phyloP scores from a whole-genome alignment of 2,888 invertebrate species.

The Zhengitettix transpicula region DNA sequence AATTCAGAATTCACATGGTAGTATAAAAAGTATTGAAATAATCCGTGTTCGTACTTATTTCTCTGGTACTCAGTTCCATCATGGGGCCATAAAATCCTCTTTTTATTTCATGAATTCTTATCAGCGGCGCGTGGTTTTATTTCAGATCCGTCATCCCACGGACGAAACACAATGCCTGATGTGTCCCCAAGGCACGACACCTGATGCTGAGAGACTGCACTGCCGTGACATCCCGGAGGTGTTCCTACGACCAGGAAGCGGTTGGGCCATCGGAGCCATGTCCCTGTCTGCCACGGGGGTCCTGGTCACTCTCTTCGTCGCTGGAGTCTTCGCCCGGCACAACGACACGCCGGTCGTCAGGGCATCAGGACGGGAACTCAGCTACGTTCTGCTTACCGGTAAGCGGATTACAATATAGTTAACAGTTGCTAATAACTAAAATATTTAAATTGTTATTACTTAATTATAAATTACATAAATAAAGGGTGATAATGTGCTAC shows the following conservation, averaged over 20 bases:
- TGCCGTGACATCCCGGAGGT: constrained; percentile 69
- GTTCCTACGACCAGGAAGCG: constrained; percentile 63
- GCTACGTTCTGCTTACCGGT: constrained; percentile 73
- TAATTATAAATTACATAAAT: no score
- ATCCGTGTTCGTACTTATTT: no score
- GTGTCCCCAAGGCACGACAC: constrained; percentile 66
- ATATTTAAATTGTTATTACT: no score
- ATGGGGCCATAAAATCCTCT: no score
- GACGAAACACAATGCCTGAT: constrained; percentile 72
- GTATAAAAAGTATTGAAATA: no score
- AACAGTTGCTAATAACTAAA: no score
- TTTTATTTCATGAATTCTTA: no score
- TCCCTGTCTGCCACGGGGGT: constrained; percentile 74
- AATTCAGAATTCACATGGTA: no score
- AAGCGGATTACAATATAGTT: no score
- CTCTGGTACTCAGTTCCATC: no score
- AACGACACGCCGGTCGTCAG: constrained; percentile 95
- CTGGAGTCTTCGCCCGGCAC: constrained; percentile 64
- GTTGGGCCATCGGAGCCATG: constrained; percentile 89
- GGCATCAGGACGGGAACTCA: constrained; percentile 78
- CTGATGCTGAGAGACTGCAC: constrained; percentile 53
- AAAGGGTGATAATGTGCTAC: no score
- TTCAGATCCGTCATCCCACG: constrained; percentile 57
- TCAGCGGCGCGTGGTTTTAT: no score
- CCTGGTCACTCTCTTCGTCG: constrained; percentile 51